Percentiles rank a stretch among this genome's conserved stretches.
Evolutionary conservation across 2,113 vertebrate species (phyloP).

Genomic region (Eublepharis macularius): DNA sequence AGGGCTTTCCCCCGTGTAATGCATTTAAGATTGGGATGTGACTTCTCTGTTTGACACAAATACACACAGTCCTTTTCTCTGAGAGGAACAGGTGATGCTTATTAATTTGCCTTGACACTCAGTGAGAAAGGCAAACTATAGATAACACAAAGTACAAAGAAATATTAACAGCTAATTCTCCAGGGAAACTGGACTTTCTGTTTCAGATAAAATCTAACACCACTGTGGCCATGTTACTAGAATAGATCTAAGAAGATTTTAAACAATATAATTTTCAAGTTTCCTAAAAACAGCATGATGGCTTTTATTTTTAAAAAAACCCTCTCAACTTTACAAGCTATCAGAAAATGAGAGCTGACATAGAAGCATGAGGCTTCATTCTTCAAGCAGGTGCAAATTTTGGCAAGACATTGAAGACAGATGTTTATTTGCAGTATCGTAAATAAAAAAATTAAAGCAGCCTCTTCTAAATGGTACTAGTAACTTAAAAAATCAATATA

Average conservation of each 20-base stretch:
- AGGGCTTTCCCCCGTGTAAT: neutral
- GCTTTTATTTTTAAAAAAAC: neutral
- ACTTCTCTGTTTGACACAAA: neutral
- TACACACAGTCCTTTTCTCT: neutral
- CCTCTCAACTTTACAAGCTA: neutral
- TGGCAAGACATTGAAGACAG: neutral
- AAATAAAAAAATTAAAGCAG: neutral
- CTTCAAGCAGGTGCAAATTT: neutral
- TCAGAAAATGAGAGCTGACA: neutral
- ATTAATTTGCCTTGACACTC: too few relatives aligned
- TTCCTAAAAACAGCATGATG: neutral
- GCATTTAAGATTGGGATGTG: neutral
- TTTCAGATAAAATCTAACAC: accelerated
- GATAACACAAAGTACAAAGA: too few relatives aligned
- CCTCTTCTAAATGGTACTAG: neutral
- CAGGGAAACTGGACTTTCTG: neutral
- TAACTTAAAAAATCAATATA: neutral
- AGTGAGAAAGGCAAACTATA: too few relatives aligned
- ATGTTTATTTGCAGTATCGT: neutral
- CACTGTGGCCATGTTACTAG: neutral
- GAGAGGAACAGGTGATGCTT: neutral
- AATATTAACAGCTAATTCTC: neutral
- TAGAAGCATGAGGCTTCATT: neutral
- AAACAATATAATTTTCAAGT: neutral
- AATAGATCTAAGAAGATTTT: neutral